phyloP scores from a whole-genome alignment of 2,888 invertebrate species.

The Glaucopsyche alexis region DNA sequence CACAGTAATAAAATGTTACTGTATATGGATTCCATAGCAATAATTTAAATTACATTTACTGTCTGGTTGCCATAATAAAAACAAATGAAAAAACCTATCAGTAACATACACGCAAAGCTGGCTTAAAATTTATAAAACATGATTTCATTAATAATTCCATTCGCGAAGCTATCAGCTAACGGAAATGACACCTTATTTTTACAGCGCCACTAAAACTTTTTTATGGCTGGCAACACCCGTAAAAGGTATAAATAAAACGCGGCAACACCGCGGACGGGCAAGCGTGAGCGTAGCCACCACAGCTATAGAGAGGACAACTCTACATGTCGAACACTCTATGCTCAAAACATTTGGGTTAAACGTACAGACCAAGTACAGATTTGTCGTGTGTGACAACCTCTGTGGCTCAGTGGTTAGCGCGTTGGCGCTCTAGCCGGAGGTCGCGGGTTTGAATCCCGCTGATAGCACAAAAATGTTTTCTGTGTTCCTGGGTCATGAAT shows the following conservation, averaged over 20 bases:
- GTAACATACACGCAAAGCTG: not conserved
- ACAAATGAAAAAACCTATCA: not conserved
- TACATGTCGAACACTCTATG: not conserved
- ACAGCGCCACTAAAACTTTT: slow-evolving; percentile 72
- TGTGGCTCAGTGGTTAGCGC: too few species aligned
- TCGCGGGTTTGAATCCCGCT: too few species aligned
- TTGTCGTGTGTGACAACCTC: too few species aligned
- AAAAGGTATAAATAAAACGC: slow-evolving; percentile 72
- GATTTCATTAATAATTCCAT: slow-evolving; percentile 44
- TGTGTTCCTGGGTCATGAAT: too few species aligned
- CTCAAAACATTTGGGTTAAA: not conserved
- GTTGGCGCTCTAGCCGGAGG: too few species aligned
- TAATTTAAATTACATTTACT: too few species aligned
- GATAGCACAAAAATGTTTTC: too few species aligned
- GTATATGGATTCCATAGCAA: too few species aligned
- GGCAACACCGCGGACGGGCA: slow-evolving; percentile 63
- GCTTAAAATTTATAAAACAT: not conserved
- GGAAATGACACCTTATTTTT: slow-evolving; percentile 55
- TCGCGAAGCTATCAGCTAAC: slow-evolving; percentile 57
- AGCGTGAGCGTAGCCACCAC: slow-evolving; percentile 65
- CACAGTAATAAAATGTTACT: too few species aligned
- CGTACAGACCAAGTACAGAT: too few species aligned
- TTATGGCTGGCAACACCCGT: slow-evolving; percentile 70
- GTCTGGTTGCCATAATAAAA: too few species aligned
- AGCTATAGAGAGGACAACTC: not conserved